Percentiles rank a stretch among this genome's conserved stretches.
Conservation (phyloP, 2,888 invertebrate species). For the Caenorhabditis sp. region DNA sequence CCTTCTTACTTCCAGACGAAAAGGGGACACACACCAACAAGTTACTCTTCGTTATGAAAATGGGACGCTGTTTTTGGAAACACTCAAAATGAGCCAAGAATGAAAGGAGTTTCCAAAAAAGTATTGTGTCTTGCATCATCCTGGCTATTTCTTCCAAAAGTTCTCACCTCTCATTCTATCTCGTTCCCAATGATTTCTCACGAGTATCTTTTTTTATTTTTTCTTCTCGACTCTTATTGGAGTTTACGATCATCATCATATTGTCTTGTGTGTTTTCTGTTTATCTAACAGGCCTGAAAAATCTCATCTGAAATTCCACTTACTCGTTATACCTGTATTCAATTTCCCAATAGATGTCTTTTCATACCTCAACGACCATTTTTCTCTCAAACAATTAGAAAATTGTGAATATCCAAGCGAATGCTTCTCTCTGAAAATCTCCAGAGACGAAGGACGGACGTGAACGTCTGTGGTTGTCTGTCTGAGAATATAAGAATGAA, state of each 20-base stretch:
- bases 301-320: background rate
- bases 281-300: background rate
- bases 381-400: constrained; percentile 27
- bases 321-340: background rate
- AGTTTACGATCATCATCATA: constrained; percentile 6
- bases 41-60: constrained; percentile 35
- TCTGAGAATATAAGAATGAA: constrained; percentile 29
- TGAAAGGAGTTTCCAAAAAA: background rate
- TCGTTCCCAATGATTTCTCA: constrained; percentile 29
- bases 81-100: background rate
- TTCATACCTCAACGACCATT: background rate
- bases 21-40: constrained; percentile 1
- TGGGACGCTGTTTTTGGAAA: constrained; percentile 19
- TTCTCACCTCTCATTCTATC: constrained; percentile 12
- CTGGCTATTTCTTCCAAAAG: background rate
- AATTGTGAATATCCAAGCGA: constrained; percentile 20
- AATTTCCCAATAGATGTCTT: background rate
- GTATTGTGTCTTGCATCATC: constrained; percentile 13
- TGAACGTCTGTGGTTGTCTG: background rate
- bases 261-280: background rate
- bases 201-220: constrained; percentile 42
- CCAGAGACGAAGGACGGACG: constrained; percentile 33
- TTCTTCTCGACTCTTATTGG: constrained; percentile 27
- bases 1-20: constrained; percentile 18
- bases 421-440: constrained; percentile 29